Evolutionary conservation across 2,888 invertebrate genomes (phyloP), one percentile per base, ranked within the genome.

Genomic region (Lydus trimaculatus): DNA sequence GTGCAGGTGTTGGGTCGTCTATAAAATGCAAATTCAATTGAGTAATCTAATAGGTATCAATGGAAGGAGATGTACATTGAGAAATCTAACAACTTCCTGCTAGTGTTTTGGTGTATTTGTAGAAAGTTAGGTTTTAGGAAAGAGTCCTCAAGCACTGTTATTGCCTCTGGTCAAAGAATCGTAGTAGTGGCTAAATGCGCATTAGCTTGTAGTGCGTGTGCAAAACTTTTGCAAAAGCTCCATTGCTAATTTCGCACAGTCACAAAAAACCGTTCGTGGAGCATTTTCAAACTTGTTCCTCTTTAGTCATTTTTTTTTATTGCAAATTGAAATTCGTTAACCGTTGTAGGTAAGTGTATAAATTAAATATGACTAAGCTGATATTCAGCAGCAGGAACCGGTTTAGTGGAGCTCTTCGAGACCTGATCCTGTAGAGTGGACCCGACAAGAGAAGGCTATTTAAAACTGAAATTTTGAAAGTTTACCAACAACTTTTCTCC

Each of bases 311-410:
- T 20, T 20, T 48, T 43, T 43, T 48, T 48, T 13, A 15, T 56
- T 56, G 15, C 3, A 4, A 56, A 15, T 20, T 25, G 56, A 56
- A 20, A 25, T 25, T 13, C 5, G n/a, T 56, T 56, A 3, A 56
- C 56, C 25, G 56, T 56, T 56, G 56, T 56, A 25, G n/a, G n/a
- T n/a, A n/a, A n/a, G n/a, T n/a, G n/a, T n/a, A n/a, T n/a, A n/a
- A n/a, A n/a, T 7, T 20, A 8, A 13, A 56, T 13, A 25, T 56
- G 25, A 23, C 25, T 25, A 56, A 56, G 56, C 23, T 13, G 23
- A 52, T 52, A 52, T 23, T 52, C 20, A 56, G 23, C 20, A 56
- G 23, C 56, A 56, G 25, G 23, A 56, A 56, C 56, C 56, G 56
- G 56, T 56, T 25, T 25, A 23, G 3, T 56, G 25, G 1, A 4